phyloP scores from a whole-genome alignment of 2,797 vertebrate species.

The Enteromius anoplus region DNA sequence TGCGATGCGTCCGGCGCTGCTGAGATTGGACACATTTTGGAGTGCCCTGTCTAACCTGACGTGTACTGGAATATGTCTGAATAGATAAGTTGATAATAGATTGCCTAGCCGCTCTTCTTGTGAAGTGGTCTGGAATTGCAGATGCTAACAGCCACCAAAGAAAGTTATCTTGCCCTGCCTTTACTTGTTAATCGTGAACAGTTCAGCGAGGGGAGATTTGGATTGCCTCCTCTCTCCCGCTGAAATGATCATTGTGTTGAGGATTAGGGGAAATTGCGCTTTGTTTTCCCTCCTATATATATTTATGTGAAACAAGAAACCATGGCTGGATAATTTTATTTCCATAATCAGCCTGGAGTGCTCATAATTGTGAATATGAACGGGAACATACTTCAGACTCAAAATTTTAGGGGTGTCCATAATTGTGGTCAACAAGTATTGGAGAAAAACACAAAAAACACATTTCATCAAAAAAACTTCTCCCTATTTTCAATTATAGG shows the following conservation, averaged over 20 bases:
- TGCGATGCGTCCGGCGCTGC: neutral
- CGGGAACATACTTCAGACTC: no score
- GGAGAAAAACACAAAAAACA: no score
- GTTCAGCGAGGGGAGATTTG: conserved; percentile 37
- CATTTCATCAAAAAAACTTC: no score
- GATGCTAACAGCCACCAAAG: conserved; percentile 61
- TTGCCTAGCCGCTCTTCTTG: conserved; percentile 14
- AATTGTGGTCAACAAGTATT: no score
- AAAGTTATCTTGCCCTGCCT: conserved; percentile 56
- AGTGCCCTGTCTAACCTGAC: conserved; percentile 1
- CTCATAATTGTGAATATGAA: no score
- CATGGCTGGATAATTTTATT: no score
- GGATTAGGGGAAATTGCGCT: no score
- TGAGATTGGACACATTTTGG: conserved; percentile 30
- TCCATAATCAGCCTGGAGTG: no score
- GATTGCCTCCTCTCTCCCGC: conserved; percentile 30
- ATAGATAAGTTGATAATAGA: conserved; percentile 49
- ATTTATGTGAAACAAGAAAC: no score
- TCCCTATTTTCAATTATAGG: no score
- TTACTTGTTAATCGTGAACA: conserved; percentile 56
- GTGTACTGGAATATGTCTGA: conserved; percentile 49
- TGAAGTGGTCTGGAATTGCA: conserved; percentile 63
- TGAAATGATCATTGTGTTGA: neutral
- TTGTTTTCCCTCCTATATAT: no score
- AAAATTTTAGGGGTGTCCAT: no score